These are phyloP conservation scores for Cheracebus regulus DNA, from an alignment of 2,797 vertebrate species.

Conservation along the genomic window DNA sequence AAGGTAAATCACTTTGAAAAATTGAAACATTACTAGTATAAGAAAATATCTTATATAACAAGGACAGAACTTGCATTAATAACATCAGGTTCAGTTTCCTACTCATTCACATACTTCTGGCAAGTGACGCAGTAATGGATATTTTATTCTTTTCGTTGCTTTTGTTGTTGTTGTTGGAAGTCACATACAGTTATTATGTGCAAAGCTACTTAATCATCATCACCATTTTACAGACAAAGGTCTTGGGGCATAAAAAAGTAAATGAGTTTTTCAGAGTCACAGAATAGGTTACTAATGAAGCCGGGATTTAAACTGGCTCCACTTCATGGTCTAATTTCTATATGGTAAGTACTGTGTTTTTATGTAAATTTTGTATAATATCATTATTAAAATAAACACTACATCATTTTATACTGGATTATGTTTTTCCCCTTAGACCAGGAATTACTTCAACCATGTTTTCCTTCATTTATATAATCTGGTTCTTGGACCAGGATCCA, in stretches of 20 bases:
- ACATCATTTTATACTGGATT: background rate
- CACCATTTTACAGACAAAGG: background rate
- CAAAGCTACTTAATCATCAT: background rate
- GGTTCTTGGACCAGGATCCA: background rate
- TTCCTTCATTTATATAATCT: background rate
- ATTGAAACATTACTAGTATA: background rate
- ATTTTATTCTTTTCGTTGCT: background rate
- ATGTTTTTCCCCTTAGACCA: background rate
- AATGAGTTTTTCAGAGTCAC: background rate
- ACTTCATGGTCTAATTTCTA: background rate
- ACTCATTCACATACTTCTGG: background rate
- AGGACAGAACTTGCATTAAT: background rate
- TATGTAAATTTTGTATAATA: background rate
- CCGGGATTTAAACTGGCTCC: background rate
- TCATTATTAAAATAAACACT: background rate
- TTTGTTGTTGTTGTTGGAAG: background rate
- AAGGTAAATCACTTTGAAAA: background rate
- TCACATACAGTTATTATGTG: background rate
- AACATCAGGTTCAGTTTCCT: background rate
- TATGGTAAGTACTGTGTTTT: background rate
- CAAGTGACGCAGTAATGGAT: background rate
- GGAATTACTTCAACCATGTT: background rate
- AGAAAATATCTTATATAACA: background rate
- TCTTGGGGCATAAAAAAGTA: background rate
- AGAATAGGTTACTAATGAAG: background rate